Conservation (phyloP, 2,888 invertebrate species). For the Zhuqinia jingwanae region DNA sequence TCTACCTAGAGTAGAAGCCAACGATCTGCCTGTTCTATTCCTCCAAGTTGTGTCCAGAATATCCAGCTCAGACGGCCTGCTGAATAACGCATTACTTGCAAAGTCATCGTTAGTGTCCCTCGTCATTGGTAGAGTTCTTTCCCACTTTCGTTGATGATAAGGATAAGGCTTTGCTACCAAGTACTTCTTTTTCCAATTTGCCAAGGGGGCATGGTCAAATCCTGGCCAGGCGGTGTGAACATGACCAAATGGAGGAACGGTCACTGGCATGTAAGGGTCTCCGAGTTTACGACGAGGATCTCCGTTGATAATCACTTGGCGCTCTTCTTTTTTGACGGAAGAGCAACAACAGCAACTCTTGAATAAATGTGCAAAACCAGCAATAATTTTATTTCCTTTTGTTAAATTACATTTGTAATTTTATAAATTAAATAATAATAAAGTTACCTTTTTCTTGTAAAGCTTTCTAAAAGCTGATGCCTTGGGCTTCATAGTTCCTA, state of each 20-base stretch:
- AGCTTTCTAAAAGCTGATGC: conserved; percentile 10
- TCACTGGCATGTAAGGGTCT: conserved; percentile 1
- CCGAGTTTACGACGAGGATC: background rate
- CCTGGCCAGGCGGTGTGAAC: conserved; percentile 58
- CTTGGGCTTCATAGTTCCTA: background rate
- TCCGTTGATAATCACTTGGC: background rate
- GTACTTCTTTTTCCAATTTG: conserved; percentile 49
- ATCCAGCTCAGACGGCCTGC: no score
- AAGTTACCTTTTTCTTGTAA: background rate
- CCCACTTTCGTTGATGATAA: no score
- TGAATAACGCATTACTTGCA: no score
- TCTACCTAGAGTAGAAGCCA: no score
- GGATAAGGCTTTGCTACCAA: no score
- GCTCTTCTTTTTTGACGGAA: no score
- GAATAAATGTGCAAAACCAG: background rate
- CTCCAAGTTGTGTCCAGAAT: no score
- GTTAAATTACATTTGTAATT: background rate
- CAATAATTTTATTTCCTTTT: background rate
- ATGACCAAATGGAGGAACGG: conserved; percentile 28
- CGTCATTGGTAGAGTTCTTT: no score
- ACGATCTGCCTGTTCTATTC: no score
- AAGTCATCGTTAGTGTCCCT: no score
- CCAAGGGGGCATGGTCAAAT: conserved; percentile 50
- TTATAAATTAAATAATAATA: background rate
- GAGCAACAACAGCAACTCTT: no score